A percentile compares a stretch with the other conserved stretches of the same genome.
These are phyloP conservation scores for Dolichotis patagonum DNA, from an alignment of 2,113 vertebrate species.

Conservation along the genomic window DNA sequence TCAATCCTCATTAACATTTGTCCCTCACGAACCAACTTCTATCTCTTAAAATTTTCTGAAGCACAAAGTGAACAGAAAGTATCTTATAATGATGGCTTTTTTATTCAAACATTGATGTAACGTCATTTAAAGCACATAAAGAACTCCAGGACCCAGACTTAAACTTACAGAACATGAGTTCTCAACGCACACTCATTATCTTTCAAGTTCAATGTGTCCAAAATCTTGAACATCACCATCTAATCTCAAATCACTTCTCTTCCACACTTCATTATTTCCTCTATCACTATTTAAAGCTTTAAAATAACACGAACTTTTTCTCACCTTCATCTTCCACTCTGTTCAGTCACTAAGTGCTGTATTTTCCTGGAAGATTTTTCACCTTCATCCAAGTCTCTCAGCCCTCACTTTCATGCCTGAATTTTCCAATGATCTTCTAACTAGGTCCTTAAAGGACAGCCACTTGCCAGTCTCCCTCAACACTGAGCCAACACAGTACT, in stretches of 20 bases:
- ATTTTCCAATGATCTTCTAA: constrained; percentile 36
- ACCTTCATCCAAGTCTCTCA: neutral
- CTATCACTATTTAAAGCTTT: neutral
- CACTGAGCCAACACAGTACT: neutral
- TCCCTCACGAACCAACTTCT: neutral
- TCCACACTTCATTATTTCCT: neutral
- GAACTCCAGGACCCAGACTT: neutral
- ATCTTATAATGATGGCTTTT: neutral
- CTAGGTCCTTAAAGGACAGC: neutral
- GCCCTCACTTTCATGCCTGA: neutral
- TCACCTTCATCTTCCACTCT: neutral
- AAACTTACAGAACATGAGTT: neutral
- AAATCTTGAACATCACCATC: neutral
- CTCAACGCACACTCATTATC: neutral
- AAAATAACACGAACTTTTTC: neutral
- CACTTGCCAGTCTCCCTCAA: neutral
- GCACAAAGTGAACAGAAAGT: neutral
- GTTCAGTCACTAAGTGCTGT: neutral
- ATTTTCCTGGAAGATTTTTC: neutral
- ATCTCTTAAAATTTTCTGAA: neutral
- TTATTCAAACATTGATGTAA: constrained; percentile 27
- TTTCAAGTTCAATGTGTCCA: constrained; percentile 3
- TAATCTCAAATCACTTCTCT: neutral
- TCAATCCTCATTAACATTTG: neutral
- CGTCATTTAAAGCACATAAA: neutral